These are phyloP conservation scores for Penaeus monodon DNA, from an alignment of 2,888 invertebrate species.

Conservation along the genomic window DNA sequence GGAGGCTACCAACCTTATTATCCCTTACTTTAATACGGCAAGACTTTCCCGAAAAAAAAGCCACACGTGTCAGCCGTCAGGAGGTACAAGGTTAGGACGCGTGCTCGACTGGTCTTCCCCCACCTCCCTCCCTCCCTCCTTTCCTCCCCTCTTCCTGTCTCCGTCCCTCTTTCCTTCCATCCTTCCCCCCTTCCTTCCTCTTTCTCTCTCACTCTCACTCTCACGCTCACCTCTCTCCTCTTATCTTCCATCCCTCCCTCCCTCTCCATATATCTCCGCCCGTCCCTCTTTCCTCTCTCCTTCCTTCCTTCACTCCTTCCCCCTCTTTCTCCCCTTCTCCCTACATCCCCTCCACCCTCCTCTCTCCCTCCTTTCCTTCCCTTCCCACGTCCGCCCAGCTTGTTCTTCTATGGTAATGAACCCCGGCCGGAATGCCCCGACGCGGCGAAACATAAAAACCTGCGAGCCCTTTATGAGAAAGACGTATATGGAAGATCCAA, in stretches of 20 bases:
- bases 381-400: too few species aligned
- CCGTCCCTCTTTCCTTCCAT: background rate
- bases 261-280: background rate
- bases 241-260: background rate
- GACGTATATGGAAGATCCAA: too few species aligned
- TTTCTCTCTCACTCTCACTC: background rate
- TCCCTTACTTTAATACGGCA: background rate
- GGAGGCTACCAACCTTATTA: background rate
- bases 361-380: too few species aligned
- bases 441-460: too few species aligned
- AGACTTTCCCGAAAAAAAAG: background rate
- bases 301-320: background rate
- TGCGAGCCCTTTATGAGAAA: too few species aligned
- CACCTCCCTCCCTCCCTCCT: background rate
- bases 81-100: background rate
- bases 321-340: background rate
- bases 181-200: background rate
- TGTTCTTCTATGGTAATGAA: too few species aligned
- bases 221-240: background rate
- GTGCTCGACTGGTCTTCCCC: background rate
- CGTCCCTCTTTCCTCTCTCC: background rate
- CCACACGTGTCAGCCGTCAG: background rate
- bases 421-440: too few species aligned
- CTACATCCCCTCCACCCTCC: too few species aligned
- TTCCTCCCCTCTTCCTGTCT: background rate